Evolutionary conservation across 2,888 invertebrate genomes (phyloP), one percentile per base, ranked within the genome.

Genomic region (Drosophila crucigera): DNA sequence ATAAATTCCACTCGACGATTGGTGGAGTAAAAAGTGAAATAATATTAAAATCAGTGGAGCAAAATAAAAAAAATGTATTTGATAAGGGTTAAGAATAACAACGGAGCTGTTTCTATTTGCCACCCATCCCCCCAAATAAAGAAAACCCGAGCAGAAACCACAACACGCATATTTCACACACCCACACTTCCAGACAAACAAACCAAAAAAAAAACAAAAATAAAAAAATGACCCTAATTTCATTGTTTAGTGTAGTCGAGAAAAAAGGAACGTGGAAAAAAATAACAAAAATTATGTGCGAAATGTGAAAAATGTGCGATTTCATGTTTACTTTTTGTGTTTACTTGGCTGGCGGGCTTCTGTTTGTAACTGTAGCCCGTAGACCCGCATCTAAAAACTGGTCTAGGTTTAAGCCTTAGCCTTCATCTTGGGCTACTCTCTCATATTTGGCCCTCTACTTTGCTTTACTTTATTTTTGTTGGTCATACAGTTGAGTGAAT

Each of bases 261-360:
- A 33, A 67, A 72, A 16, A 35, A 39, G n/a, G 30, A 52, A 52
- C 62, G 43, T 58, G 58, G 22, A 22, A 16, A 58, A 71, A 68
- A 80, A 85, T 73, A 80, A 39, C 67, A 70, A 74, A 84, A 81
- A 87, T 83, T 55, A 82, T 89, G 81, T 83, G 78, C 60, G 65
- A 83, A 80, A 78, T 73, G 81, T 83, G 66, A 85, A 86, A 89
- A 88, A 90, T 90, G 82, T 84, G 83, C 84, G 84, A 84, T 85
- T 84, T 79, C 73, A 83, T 84, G 79, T 88, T 79, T 78, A 75
- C 78, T 84, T 64, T 78, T 79, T 79, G 50, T 72, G 49, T 66
- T 71, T 74, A 43, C 49, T 55, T 58, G 80, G 60, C 65, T 69
- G 60, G 7, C 37, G 37, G 37, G 53, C 62, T 59, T 58, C 37